Conservation (phyloP, 1,140 invertebrate genomes). For the Asbolus verrucosus region DNA sequence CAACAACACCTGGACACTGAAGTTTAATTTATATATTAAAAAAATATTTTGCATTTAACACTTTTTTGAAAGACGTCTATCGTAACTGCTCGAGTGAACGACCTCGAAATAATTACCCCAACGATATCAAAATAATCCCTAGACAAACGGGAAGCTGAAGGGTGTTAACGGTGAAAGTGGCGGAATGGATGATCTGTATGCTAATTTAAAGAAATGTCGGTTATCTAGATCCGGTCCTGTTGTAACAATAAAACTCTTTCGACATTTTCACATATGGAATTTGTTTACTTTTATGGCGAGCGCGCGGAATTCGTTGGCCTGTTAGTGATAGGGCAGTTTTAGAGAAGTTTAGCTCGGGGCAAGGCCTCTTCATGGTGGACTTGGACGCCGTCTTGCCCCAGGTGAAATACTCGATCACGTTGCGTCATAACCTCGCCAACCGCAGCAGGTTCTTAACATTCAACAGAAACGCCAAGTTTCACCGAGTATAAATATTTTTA, state of each 20-base stretch:
- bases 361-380: conserved; percentile 36
- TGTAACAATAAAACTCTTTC: not conserved
- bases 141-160: too few species aligned
- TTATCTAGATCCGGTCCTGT: not conserved
- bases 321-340: conserved; percentile 37
- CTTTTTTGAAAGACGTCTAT: not conserved
- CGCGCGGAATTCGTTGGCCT: conserved; percentile 31
- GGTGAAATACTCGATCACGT: conserved; percentile 38
- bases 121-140: not conserved
- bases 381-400: conserved; percentile 32
- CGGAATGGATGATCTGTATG: too few species aligned
- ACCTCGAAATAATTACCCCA: not conserved
- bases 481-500: conserved; percentile 37
- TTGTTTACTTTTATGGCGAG: conserved; percentile 24
- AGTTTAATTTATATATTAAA: conserved; percentile 1
- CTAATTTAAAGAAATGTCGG: too few species aligned
- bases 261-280: conserved; percentile 14
- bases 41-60: not conserved
- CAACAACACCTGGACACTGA: conserved; percentile 2
- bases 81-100: too few species aligned
- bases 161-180: not conserved
- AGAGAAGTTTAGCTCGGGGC: conserved; percentile 11
- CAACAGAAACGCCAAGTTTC: conserved; percentile 30
- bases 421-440: conserved; percentile 37
- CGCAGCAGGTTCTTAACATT: conserved; percentile 35